Evolutionary conservation across 2,888 invertebrate genomes (phyloP), one percentile per base, ranked within the genome.

Genomic region (Andrena chrysosceles): DNA sequence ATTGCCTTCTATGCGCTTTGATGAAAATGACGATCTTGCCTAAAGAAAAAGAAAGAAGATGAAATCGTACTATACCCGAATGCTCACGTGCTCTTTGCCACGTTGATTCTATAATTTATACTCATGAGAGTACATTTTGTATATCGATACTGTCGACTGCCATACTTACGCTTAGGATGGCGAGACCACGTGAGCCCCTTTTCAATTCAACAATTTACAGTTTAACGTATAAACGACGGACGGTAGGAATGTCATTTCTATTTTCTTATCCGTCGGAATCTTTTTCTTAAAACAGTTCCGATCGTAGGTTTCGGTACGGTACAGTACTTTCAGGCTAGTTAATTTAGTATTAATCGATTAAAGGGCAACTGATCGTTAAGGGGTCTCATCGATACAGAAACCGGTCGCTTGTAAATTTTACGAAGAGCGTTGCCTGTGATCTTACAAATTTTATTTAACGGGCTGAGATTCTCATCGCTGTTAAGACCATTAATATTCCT

Each of bases 161-260:
- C 89, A 88, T 87, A 87, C 76, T 76, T 89, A 89, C 77, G 81
- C 86, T 87, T 84, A 74, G 54, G 49, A 76, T 63, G 64, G 84
- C 69, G 33, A 29, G 75, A 70, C 69, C 69, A 81, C 79, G 85
- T 84, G 78, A 84, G 78, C 64, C 60, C 62, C 77, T 87, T 62
- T 35, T 35, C 10, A 73, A 70, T 73, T 66, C 54, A 85, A 75
- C 71, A 66, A 73, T 72, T 85, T 74, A 77, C 35, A 33, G 80
- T 84, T 67, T 68, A 77, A 67, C 67, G 69, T 64, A 23, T 48
- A 71, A 56, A 56, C 72, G 63, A 20, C 42, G 59, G 56, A 76
- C 42, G 62, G 49, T 79, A 68, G 56, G 77, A 80, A 78, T 76
- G 72, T 66, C 75, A 29, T 67, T 85, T 78, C 69, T 88, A 88